Evolutionary conservation across 2,113 vertebrate species (phyloP), one percentile per base, ranked within the genome.

Genomic region (Callipepla squamata): DNA sequence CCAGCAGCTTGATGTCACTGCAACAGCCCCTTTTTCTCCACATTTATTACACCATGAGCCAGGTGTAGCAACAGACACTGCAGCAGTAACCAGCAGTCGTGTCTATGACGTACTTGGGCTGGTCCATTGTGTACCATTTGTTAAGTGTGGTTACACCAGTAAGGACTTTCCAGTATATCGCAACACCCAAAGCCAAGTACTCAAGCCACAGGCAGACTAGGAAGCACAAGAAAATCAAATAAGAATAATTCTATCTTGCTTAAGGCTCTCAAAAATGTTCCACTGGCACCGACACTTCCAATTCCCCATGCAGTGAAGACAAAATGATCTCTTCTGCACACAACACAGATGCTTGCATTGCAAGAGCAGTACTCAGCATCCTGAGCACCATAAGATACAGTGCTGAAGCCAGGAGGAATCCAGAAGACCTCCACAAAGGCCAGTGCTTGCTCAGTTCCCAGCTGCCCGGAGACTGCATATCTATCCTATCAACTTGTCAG

Each of bases 331-430:
- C 26, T 61, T 26, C 53, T 42, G 68, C 42, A 36, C 6, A 8
- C 14, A 38, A 36, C 42, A 16, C 17, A 51, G 32, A 10, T 4
- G 19, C 36, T 19, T 44, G 11, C 36, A 30, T 13, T 40, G 42
- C 36, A 57, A 68, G 25, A 80, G 26, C 40, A 36, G 21, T 23
- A 30, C 28, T 59, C 1, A 85, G 38, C 28, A 45, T 45, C 8
- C 38, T 30, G 21, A 79, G 58, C 44, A 51, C 9, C 20, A 12
- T 45, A 42, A 34, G 18, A 28, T 72, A 45, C 40, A 10, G 38
- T 47, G 38, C 2, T 12, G 42, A 25, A 18, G 36, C 17, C 14
- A 1, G 0, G 13, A 26, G 6, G 6, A 58, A 73, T 13, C 21
- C 67, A 36, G 47, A 62, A 62, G 20, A 23, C 53, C 53, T 26